A percentile compares a stretch with the other conserved stretches of the same genome.
phyloP scores from a whole-genome alignment of 2,113 vertebrate species.

The Bos indicus region DNA sequence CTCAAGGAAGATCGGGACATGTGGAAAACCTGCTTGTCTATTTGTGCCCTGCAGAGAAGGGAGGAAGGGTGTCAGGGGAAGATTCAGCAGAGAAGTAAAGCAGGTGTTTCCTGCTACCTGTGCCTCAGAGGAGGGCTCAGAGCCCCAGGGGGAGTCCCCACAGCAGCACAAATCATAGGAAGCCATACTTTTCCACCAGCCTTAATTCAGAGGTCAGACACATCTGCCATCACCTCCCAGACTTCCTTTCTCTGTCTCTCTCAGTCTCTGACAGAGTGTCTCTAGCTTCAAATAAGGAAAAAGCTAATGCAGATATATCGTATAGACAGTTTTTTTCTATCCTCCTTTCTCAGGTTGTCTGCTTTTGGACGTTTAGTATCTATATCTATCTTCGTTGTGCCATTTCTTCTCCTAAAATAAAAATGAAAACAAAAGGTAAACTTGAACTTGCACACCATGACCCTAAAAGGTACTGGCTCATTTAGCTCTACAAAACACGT shows the following conservation, averaged over 20 bases:
- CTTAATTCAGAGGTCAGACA: background rate
- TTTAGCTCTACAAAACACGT: background rate
- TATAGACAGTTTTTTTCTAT: background rate
- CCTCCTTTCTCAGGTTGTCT: background rate
- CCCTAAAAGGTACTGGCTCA: background rate
- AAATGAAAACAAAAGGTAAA: background rate
- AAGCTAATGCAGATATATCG: background rate
- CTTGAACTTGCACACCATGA: background rate
- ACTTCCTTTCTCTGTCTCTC: background rate
- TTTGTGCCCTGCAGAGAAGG: background rate
- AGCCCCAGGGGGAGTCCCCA: background rate
- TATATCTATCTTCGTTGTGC: background rate
- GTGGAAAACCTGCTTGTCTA: conserved; percentile 36
- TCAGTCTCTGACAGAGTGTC: background rate
- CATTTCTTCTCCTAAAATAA: background rate
- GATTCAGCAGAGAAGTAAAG: background rate
- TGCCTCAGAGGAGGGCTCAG: background rate
- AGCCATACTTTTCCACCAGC: background rate
- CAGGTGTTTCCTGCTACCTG: conserved; percentile 64
- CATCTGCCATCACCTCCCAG: background rate
- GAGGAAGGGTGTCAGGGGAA: background rate
- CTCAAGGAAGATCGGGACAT: conserved; percentile 21
- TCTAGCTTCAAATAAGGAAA: background rate
- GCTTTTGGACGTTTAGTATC: background rate
- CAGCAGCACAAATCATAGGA: background rate